Conservation (phyloP, 1,140 invertebrate species). For the Trichoplusia ni region DNA sequence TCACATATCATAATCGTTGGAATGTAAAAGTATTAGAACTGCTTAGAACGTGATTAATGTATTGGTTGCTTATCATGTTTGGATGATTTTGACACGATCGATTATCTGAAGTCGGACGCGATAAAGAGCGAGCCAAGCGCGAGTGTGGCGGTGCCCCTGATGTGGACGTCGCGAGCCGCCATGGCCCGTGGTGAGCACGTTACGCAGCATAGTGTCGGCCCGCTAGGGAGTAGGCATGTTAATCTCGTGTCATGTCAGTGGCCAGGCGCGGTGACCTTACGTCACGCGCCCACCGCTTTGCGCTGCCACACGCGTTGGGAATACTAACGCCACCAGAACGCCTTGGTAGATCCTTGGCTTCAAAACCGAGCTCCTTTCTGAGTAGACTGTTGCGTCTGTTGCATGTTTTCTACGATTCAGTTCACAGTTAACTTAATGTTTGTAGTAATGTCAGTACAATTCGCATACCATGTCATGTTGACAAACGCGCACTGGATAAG, state of each 20-base stretch:
- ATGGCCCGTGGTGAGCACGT: neutral
- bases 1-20: too few species aligned
- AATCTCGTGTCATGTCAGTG: constrained; percentile 74
- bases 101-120: neutral
- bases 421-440: constrained; percentile 37
- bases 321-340: constrained; percentile 76
- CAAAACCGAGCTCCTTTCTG: constrained; percentile 80
- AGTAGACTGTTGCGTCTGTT: constrained; percentile 70
- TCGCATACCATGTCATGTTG: constrained; percentile 6
- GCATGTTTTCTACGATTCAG: constrained; percentile 56
- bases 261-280: constrained; percentile 74
- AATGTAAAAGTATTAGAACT: too few species aligned
- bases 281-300: constrained; percentile 70
- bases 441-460: constrained; percentile 12
- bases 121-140: neutral
- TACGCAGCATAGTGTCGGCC: constrained; percentile 7
- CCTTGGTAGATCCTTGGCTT: constrained; percentile 81
- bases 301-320: constrained; percentile 67
- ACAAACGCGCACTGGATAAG: constrained; percentile 1
- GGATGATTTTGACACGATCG: constrained; percentile 5
- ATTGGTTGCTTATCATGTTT: constrained; percentile 12
- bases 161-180: neutral
- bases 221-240: constrained; percentile 45
- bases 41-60: constrained; percentile 8
- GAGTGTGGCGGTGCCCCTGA: neutral